Base-by-base conservation (phyloP, 1,140 invertebrate genomes). In the Papilio machaon region DNA sequence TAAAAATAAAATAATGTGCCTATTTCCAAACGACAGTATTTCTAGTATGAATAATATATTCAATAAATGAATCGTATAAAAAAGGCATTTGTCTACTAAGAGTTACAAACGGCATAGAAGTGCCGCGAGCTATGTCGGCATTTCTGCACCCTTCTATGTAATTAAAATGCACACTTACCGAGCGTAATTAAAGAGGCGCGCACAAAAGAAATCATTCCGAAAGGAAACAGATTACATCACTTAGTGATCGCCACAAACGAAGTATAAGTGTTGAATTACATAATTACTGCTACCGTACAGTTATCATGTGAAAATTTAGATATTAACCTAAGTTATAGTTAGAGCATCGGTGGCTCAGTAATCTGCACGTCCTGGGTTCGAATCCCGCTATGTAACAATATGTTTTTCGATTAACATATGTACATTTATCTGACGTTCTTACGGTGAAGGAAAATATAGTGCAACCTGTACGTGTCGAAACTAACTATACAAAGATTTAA, bases 101-200 rank as follows among this genome's bases (percentile, higher is more conserved):
- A 82, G 49, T 19, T 84, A 82, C 75, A 82, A 85, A 76, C 81
- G 82, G 15, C 49, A 80, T 67, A 54, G 60, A 52, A 80, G n/a
- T 54, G 87, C 89, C 87, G 73, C 82, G 81, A 85, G 89, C 85
- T 73, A 74, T 83, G 46, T 85, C 85, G 84, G 80, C 19, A 86
- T 90, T 87, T 89, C 88, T 88, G 88, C 91, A 89, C 87, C 89
- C 88, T 85, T 86, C 89, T 85, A 87, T 93, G 87, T 93, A 93
- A 93, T 93, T 93, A 93, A 91, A 92, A 90, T 87, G 84, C 87
- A 91, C 87, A 87, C 85, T 88, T 90, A 87, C 86, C 83, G 81
- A 52, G 73, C 67, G 82, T 92, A 90, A 92, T 93, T 91, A 93
- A 83, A 86, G 85, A 84, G 82, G 60, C n/a, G 80, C 64, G 80